Percentiles rank a stretch among this genome's conserved stretches.
Evolutionary conservation across 92 coral and sea anemone species (phyloP).

Genomic region (Porites rus): DNA sequence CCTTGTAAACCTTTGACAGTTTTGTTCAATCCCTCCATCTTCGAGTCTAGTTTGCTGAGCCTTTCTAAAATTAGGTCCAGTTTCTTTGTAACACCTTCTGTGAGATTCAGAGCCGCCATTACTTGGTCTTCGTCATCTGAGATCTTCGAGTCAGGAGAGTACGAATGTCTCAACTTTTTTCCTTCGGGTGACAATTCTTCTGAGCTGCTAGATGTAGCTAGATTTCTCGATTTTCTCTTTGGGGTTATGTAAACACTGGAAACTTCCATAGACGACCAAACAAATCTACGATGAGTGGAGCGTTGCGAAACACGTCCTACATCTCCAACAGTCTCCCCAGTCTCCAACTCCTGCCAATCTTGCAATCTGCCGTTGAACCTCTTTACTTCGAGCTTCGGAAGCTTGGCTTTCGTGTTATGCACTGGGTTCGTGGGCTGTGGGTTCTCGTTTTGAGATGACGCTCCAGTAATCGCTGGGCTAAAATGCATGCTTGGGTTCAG

Average conservation of each 20-base stretch:
- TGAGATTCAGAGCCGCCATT: constrained; percentile 16
- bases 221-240: constrained; percentile 8
- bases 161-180: constrained; percentile 1
- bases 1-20: no score
- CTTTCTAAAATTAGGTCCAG: no score
- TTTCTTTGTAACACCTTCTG: no score
- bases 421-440: neutral
- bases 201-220: neutral
- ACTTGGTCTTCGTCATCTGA: constrained; percentile 16
- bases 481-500: constrained; percentile 1
- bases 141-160: constrained; percentile 11
- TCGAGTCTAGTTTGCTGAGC: no score
- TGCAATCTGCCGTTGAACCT: constrained; percentile 52
- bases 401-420: neutral
- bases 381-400: constrained; percentile 38
- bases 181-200: constrained; percentile 19
- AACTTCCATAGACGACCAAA: constrained; percentile 19
- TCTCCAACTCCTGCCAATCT: constrained; percentile 71
- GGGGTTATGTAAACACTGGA: neutral
- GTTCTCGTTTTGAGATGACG: neutral
- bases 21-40: no score
- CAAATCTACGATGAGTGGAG: neutral
- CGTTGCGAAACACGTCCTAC: constrained; percentile 10
- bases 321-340: neutral
- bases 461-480: neutral